These are phyloP conservation scores for Drosophila kohkoa DNA, from an alignment of 1,140 invertebrate species.

Conservation along the genomic window DNA sequence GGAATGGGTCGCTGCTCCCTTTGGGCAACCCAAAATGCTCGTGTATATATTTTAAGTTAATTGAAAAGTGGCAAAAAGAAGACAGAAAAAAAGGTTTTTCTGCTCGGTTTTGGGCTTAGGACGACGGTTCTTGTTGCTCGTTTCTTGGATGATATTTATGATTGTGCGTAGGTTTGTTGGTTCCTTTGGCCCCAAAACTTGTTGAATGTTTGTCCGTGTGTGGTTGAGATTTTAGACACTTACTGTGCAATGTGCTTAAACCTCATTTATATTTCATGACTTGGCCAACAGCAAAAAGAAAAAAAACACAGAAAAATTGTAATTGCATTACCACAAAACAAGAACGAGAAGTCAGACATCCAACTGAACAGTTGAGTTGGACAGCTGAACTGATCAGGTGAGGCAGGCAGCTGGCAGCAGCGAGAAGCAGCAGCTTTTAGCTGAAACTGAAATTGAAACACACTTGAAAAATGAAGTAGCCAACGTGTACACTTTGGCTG, in stretches of 20 bases:
- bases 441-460: slow-evolving; percentile 72
- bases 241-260: slow-evolving; percentile 73
- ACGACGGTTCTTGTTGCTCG: slow-evolving; percentile 33
- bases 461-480: slow-evolving; percentile 77
- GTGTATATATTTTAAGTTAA: slow-evolving; percentile 77
- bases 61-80: slow-evolving; percentile 59
- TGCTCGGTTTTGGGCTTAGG: slow-evolving; percentile 24
- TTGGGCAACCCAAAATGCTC: slow-evolving; percentile 19
- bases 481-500: slow-evolving; percentile 43
- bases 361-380: slow-evolving; percentile 36
- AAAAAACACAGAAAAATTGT: slow-evolving; percentile 61
- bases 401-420: slow-evolving; percentile 3
- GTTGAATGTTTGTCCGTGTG: slow-evolving; percentile 57
- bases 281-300: slow-evolving; percentile 54
- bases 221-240: slow-evolving; percentile 50
- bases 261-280: slow-evolving; percentile 83
- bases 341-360: slow-evolving; percentile 36
- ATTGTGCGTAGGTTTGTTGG: slow-evolving; percentile 67
- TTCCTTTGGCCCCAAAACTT: slow-evolving; percentile 45
- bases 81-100: slow-evolving; percentile 45
- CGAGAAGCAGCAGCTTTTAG: slow-evolving; percentile 22
- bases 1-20: slow-evolving; percentile 42
- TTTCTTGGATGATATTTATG: slow-evolving; percentile 62
- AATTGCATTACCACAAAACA: slow-evolving; percentile 79
- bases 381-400: slow-evolving; percentile 27